phyloP scores from a whole-genome alignment of 2,797 vertebrate genomes.

The Rhodeus uyekii region DNA sequence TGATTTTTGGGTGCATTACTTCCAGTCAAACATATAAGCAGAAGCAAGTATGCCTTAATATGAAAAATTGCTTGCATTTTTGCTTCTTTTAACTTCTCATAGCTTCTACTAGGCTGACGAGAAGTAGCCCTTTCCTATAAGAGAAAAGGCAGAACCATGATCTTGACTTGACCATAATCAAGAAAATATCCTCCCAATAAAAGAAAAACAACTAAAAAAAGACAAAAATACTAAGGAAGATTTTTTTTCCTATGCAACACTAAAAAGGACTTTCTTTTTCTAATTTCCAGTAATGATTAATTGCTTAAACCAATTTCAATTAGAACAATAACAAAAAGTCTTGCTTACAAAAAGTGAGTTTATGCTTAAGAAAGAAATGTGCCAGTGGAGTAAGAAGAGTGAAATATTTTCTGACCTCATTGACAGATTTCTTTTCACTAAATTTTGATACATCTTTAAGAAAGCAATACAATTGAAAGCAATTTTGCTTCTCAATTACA shows the following conservation, averaged over 20 bases:
- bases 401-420: not conserved
- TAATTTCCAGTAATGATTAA: not conserved
- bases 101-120: not conserved
- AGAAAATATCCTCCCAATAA: not conserved
- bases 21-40: not conserved
- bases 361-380: not conserved
- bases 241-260: not conserved
- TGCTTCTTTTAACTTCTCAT: not conserved
- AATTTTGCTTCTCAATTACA: not conserved
- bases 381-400: not conserved
- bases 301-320: not conserved
- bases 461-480: not conserved
- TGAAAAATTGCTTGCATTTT: conserved; percentile 13
- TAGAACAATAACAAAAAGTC: not conserved
- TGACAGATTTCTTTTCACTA: not conserved
- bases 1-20: not conserved
- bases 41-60: not conserved
- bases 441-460: not conserved
- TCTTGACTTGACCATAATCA: not conserved
- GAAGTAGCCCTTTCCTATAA: not conserved
- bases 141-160: no score
- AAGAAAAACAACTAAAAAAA: not conserved
- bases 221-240: not conserved
- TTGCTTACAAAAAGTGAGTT: not conserved
- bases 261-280: not conserved